These are phyloP conservation scores for Zalophus californianus DNA, from an alignment of 2,797 vertebrate species.

Conservation along the genomic window DNA sequence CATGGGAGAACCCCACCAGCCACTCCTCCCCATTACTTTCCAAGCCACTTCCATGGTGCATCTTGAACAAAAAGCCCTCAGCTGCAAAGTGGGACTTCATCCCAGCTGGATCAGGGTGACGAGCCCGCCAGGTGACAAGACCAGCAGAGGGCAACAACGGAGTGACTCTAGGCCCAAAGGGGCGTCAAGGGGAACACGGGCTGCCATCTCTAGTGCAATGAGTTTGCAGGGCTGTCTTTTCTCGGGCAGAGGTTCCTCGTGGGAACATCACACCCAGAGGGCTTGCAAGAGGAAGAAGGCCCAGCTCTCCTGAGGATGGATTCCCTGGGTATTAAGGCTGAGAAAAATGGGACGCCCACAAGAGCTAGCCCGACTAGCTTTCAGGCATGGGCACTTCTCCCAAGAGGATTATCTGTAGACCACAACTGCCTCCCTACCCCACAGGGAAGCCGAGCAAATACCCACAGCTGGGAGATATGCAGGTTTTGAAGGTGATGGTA, in stretches of 20 bases:
- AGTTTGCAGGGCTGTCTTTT: neutral
- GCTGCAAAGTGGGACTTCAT: neutral
- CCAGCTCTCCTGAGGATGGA: neutral
- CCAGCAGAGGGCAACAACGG: rapidly evolving
- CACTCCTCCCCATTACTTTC: no score
- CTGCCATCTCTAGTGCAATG: rapidly evolving
- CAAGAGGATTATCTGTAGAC: no score
- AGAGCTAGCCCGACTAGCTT: neutral
- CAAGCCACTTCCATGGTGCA: rapidly evolving
- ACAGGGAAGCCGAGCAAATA: neutral
- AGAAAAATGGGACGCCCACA: rapidly evolving
- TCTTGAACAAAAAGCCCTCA: neutral
- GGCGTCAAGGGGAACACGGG: rapidly evolving
- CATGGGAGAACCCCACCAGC: no score
- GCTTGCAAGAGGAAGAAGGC: no score
- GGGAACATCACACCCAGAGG: no score
- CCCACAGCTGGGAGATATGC: rapidly evolving
- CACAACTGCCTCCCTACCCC: neutral
- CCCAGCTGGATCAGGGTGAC: neutral
- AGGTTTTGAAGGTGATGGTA: neutral
- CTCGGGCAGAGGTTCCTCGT: neutral
- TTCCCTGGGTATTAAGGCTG: no score
- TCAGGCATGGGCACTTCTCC: rapidly evolving
- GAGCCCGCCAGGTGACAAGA: neutral
- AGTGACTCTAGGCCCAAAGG: neutral